Percentiles rank a stretch among this genome's conserved stretches.
phyloP scores from a whole-genome alignment of 2,113 vertebrate species.

The Phoxinus phoxinus region DNA sequence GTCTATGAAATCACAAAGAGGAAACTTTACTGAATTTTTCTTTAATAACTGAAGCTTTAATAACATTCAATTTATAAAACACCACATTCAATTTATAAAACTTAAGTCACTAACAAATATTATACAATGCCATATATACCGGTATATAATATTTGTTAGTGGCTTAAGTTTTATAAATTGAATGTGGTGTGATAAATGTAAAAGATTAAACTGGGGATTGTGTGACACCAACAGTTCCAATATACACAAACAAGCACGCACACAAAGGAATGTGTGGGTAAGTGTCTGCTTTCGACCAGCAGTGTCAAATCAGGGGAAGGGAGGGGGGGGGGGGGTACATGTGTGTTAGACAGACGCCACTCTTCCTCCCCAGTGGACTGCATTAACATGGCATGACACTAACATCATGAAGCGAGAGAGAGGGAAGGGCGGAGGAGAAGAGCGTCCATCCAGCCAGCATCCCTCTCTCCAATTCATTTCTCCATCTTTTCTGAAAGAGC shows the following conservation, averaged over 20 bases:
- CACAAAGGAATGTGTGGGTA: neutral
- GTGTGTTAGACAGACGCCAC: slow-evolving; percentile 43
- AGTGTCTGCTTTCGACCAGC: slow-evolving; percentile 10
- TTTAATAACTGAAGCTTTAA: neutral
- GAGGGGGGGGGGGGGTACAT: neutral
- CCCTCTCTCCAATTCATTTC: slow-evolving; percentile 30
- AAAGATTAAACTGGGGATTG: neutral
- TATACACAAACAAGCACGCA: neutral
- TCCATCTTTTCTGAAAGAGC: slow-evolving; percentile 32
- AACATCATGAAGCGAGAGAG: slow-evolving; percentile 39
- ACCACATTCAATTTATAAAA: neutral
- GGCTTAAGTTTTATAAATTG: no score
- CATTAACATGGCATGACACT: slow-evolving; percentile 29
- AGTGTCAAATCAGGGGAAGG: neutral
- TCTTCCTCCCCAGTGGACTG: slow-evolving; percentile 24
- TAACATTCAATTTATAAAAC: neutral
- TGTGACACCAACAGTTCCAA: neutral
- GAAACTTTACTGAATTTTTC: neutral
- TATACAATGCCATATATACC: neutral
- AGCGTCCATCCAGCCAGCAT: slow-evolving; percentile 55
- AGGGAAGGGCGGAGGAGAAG: neutral
- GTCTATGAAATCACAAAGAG: neutral
- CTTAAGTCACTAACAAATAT: neutral
- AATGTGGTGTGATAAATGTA: no score
- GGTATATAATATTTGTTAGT: no score